These are phyloP conservation scores for Corapipo altera DNA, from an alignment of 2,113 vertebrate species.

Conservation along the genomic window DNA sequence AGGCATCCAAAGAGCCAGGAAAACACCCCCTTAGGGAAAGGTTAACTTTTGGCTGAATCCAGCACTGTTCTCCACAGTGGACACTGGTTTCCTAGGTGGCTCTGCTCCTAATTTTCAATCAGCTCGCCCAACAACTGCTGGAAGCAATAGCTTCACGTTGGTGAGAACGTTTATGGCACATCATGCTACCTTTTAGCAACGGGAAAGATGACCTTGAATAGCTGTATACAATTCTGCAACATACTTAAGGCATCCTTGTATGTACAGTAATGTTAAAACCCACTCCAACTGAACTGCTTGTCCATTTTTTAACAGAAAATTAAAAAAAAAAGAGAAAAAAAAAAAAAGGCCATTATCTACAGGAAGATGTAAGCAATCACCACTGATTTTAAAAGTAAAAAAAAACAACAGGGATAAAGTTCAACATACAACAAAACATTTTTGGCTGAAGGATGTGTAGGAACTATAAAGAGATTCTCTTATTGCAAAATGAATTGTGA, in stretches of 20 bases:
- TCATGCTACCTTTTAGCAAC: slow-evolving; percentile 2
- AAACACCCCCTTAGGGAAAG: slow-evolving; percentile 22
- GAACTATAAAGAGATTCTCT: slow-evolving; percentile 1
- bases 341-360: not conserved
- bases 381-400: not conserved
- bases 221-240: slow-evolving; percentile 6
- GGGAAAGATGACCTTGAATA: not conserved
- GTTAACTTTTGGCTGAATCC: slow-evolving; percentile 39
- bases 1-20: slow-evolving; percentile 42
- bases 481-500: slow-evolving; percentile 53
- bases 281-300: slow-evolving; percentile 27
- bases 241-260: slow-evolving; percentile 48
- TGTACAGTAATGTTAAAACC: slow-evolving; percentile 30
- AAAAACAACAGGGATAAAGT: not conserved
- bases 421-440: not conserved
- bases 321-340: not conserved
- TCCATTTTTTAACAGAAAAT: not conserved
- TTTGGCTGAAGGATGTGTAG: slow-evolving; percentile 28
- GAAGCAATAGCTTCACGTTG: slow-evolving; percentile 5
- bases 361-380: not conserved
- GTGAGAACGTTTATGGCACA: slow-evolving; percentile 50
- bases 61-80: slow-evolving; percentile 13
- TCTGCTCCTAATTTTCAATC: slow-evolving; percentile 53
- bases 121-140: slow-evolving; percentile 24
- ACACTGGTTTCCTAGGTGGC: slow-evolving; percentile 29